Base-by-base conservation (phyloP, 2,113 vertebrate genomes). In the Malaclemys terrapin region DNA sequence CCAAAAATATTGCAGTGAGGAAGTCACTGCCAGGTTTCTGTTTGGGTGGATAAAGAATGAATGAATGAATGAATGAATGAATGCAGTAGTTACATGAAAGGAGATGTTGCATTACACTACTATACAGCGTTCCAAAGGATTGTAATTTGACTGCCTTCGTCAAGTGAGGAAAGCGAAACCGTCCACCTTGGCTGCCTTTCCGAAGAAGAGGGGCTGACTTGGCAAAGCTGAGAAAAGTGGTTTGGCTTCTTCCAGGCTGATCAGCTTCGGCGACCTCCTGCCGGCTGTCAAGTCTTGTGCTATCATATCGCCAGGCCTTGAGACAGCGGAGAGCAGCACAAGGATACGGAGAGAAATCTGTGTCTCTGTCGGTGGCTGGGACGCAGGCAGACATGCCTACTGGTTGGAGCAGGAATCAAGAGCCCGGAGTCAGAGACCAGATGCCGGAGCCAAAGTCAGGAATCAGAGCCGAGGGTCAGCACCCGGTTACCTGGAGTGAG, bases 81-180 rank as follows among this genome's bases (percentile, higher is more conserved):
- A 53, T 79, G 38, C 49, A 94, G 83, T 24, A 95, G 92, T 88
- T 95, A 96, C 96, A 85, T 88, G 80, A 94, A 97, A 97, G 89
- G 88, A 91, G 86, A 91, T 89, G 85, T 87, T 88, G 16, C 1
- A 5, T 1, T 35, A 95, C 84, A 80, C 85, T 94, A 86, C 93
- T 76, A 92, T 20, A 8, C 27, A 83, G 80, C 88, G 13, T 78
- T 97, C 84, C 62, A n/a, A 54, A 93, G 89, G 88, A 79, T 91
- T 90, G 8, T 27, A 82, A 75, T 81, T 76, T 10, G 22, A 45
- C 27, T 93, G 25, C 91, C 95, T 93, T 94, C 62, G 94, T 95
- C 91, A 92, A 90, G 52, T 3, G 42, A 94, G 85, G 57, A 80
- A 92, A 93, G 86, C 89, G 29, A 72, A 90, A 94, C 76, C 87